Conservation (phyloP, 2,888 invertebrate species). For the Prionchulus punctatus region DNA sequence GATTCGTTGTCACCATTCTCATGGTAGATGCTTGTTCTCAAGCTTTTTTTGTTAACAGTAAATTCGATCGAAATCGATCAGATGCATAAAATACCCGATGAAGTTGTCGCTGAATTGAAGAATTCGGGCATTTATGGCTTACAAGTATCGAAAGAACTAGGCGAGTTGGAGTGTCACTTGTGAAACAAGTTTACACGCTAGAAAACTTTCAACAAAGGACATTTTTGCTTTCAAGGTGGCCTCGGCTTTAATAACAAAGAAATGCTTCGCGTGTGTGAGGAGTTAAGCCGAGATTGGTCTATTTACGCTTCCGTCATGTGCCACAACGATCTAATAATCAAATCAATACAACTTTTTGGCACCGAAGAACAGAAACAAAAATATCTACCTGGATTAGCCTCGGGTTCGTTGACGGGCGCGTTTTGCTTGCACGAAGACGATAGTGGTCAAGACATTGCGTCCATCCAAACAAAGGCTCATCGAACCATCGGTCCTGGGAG, state of each 20-base stretch:
- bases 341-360: conserved; percentile 4
- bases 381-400: conserved; percentile 10
- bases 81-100: conserved; percentile 1
- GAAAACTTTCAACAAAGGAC: neutral
- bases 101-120: conserved; percentile 8
- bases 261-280: conserved; percentile 5
- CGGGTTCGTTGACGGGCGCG: conserved; percentile 8
- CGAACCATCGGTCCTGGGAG: neutral
- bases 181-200: too few species aligned
- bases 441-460: conserved; percentile 5
- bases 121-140: conserved; percentile 8
- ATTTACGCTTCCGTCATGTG: neutral
- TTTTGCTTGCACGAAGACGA: conserved; percentile 10
- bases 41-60: conserved; percentile 9
- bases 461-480: neutral
- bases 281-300: conserved; percentile 9
- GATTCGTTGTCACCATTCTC: too few species aligned
- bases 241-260: conserved; percentile 7
- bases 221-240: conserved; percentile 9
- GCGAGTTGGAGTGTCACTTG: neutral
- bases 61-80: conserved; percentile 8
- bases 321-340: neutral
- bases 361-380: conserved; percentile 8
- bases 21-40: too few species aligned
- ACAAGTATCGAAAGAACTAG: conserved; percentile 8